Evolutionary conservation across 2,888 invertebrate species (phyloP), one percentile per base, ranked within the genome.

Genomic region (Ichneumoninae sp.): DNA sequence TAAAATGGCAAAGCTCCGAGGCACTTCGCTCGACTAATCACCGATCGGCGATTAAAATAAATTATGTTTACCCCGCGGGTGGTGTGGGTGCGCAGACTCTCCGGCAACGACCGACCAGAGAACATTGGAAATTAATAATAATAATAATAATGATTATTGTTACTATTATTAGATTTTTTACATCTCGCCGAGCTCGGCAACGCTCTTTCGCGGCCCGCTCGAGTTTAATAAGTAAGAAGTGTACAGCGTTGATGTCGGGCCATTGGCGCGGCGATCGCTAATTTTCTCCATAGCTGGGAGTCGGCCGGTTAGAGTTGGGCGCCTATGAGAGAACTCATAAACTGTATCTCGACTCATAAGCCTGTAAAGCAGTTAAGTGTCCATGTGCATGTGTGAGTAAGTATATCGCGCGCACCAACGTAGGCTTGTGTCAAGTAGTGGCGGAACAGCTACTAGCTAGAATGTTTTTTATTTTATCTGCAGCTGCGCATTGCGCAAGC

Each of bases 401-500:
- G 57, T 57, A 57, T 13, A 26, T 8, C 47, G 63, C 47, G 26
- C 63, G 44, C 8, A 80, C 52, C 44, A 36, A 70, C 70, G 75
- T 36, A 3, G 30, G 52, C 70, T 65, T 69, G 40, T 71, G 47
- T 78, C 65, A 74, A 52, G 78, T 65, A 76, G 70, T 60, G 77
- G 36, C 71, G 52, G 57, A 57, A 26, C 68, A 68, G 60, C 40
- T 26, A 65, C 16, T 26, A 19, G 57, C 22, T 57, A 57, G 70
- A 30, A 10, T 33, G 71, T 63, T 89, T 89, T 89, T 44, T 44
- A 89, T 89, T 89, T 90, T 89, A 89, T 89, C 87, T 87, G 86
- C 80, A 73, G 65, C 84, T 69, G 57, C 57, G 84, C 81, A 85
- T 89, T 89, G 87, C 87, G 83, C 86, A 86, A 89, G 80, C 76